These are phyloP conservation scores for Osmerus eperlanus DNA, from an alignment of 2,113 vertebrate species.

Conservation along the genomic window DNA sequence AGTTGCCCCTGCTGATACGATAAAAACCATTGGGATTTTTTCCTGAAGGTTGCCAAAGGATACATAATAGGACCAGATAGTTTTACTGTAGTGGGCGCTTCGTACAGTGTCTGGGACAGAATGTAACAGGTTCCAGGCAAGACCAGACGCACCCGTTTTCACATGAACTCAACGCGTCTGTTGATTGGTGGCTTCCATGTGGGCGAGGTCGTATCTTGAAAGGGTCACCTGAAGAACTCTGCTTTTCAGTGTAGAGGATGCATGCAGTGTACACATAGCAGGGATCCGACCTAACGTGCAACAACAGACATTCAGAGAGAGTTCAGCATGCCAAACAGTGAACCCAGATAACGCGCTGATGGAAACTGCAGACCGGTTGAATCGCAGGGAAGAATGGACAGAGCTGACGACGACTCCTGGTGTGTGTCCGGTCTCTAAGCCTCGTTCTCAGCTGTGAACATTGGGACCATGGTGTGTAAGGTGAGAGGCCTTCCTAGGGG, in stretches of 20 bases:
- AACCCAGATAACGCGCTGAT: no score
- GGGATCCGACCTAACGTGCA: background rate
- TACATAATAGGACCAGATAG: no score
- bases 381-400: background rate
- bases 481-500: background rate
- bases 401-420: background rate
- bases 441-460: background rate
- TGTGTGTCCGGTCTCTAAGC: conserved; percentile 1
- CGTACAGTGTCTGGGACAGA: no score
- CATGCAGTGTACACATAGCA: background rate
- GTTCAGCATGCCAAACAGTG: no score
- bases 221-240: background rate
- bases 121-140: conserved; percentile 1
- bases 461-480: background rate
- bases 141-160: background rate
- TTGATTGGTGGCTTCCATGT: background rate
- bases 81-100: no score
- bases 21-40: no score
- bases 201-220: background rate
- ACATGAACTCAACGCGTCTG: background rate
- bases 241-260: background rate
- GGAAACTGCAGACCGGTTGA: background rate
- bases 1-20: no score
- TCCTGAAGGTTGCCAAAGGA: no score
- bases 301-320: no score